Percentiles rank a stretch among this genome's conserved stretches.
These are phyloP conservation scores for Noctua janthe DNA, from an alignment of 2,888 invertebrate species.

Conservation along the genomic window DNA sequence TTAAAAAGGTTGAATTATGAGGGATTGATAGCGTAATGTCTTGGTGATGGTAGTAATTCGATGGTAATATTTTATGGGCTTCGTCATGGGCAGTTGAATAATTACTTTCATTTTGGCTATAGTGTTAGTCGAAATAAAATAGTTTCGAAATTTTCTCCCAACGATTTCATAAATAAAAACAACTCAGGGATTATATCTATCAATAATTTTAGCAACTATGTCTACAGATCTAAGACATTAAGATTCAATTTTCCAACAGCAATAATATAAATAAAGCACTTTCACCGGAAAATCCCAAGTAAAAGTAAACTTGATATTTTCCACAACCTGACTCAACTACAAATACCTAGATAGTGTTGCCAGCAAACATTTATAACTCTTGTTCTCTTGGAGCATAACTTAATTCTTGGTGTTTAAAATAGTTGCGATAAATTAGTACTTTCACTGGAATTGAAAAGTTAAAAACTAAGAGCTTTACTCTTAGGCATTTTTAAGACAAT, in stretches of 20 bases:
- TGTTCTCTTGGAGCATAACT: constrained; percentile 35
- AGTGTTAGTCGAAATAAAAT: neutral
- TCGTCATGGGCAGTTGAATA: neutral
- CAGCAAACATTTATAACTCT: constrained; percentile 51
- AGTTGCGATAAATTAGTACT: constrained; percentile 22
- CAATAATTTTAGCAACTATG: neutral
- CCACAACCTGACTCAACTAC: constrained; percentile 55
- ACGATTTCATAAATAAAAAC: too few species aligned
- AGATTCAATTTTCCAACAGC: constrained; percentile 37
- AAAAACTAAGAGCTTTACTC: neutral
- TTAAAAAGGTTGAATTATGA: constrained; percentile 39
- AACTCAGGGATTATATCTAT: too few species aligned
- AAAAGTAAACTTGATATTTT: constrained; percentile 57
- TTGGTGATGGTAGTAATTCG: constrained; percentile 11
- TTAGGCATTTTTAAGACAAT: neutral
- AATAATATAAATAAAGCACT: constrained; percentile 51
- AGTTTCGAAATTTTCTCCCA: neutral
- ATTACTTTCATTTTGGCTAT: neutral
- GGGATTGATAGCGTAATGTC: constrained; percentile 19
- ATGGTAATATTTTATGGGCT: constrained; percentile 5
- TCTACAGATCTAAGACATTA: neutral
- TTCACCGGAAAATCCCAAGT: constrained; percentile 60
- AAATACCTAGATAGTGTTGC: constrained; percentile 52
- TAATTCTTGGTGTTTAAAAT: constrained; percentile 45
- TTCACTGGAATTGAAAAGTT: constrained; percentile 15